Base-by-base conservation (phyloP, 2,113 vertebrate species). In the Elephas maximus region DNA sequence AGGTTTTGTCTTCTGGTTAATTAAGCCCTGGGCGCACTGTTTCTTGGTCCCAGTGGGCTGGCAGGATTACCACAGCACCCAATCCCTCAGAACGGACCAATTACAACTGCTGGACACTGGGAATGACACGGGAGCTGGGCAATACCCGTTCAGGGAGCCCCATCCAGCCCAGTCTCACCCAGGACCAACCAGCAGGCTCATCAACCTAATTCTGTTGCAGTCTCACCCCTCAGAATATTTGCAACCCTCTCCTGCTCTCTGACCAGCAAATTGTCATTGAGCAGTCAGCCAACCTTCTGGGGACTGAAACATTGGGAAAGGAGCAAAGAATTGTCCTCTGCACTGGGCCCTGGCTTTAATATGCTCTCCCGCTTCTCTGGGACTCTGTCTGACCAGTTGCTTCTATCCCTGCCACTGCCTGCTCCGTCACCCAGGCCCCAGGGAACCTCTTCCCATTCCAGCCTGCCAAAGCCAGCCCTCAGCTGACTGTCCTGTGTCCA, bases 261-360 rank as follows among this genome's bases (percentile, higher is more conserved):
- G 69, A 62, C 86, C 97, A 97, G 85, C 87, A 98, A 97, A 97
- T 92, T 95, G 96, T 95, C 98, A 95, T 48, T 88, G 60, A 96
- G 96, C 90, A 95, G 84, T 96, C 96, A 94, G 78, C 44, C 79
- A 86, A 53, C 77, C 96, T 97, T 96, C 74, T 8, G 21, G 79
- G 45, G 5, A 41, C 1, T 11, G 24, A 90, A n/a, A 67, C 1
- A 0, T 26, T 45, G 48, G 88, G 91, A n/a, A 93, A 92, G 73
- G 41, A 41, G 33, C 51, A 53, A 73, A 81, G 71, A 73, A 88
- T 71, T 17, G 0, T 44, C 37, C 78, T 33, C 24, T 2, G 15
- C 1, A 28, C 85, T 88, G 77, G 95, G 85, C 86, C 91, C 96
- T 91, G 65, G 84, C 97, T 98, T 96, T 96, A 96, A 97, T 60